Evolutionary conservation across 2,888 invertebrate genomes (phyloP), one percentile per base, ranked within the genome.

Genomic region (Scaptomyza polygonia): DNA sequence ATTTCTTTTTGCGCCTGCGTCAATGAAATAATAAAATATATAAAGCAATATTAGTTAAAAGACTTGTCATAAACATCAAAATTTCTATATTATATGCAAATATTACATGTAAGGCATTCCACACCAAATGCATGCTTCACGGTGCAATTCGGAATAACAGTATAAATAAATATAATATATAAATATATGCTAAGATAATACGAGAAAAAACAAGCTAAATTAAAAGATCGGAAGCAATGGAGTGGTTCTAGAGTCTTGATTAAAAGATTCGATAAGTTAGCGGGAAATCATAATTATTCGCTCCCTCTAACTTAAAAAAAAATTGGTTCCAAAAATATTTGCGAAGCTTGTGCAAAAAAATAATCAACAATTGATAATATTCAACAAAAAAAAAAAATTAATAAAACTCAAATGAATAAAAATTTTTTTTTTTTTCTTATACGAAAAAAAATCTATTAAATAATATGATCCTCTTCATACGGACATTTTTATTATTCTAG

Each of bases 1-100:
- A 98, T 93, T 98, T 98, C 93, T 98, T 98, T 95, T 98, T 98
- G 94, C 98, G 97, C 94, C 97, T 98, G 63, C 7, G 14, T 25
- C n/a, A n/a, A n/a, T n/a, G 3, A 21, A 21, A 21, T 4, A 29
- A 30, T 11, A 16, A 18, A 48, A 48, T 14, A 45, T 3, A 29
- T 18, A 30, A 32, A 11, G 2, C n/a, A 9, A 5, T 5, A 48
- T 48, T 32, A 48, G 18, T 39, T 39, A 14, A 14, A 39, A 2
- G 6, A n/a, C n/a, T n/a, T n/a, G 5, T 34, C 12, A 6, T 39
- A 8, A 36, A 14, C n/a, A n/a, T n/a, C n/a, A n/a, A n/a, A n/a
- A 36, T 14, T n/a, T n/a, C n/a, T n/a, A 25, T 14, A 21, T 40
- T 42, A 21, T 21, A 42, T 21, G 21, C 21, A 21, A 21, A 21